Percentiles rank a stretch among this genome's conserved stretches.
Conservation (phyloP, 2,113 vertebrate genomes). For the Corydoras sp. region DNA sequence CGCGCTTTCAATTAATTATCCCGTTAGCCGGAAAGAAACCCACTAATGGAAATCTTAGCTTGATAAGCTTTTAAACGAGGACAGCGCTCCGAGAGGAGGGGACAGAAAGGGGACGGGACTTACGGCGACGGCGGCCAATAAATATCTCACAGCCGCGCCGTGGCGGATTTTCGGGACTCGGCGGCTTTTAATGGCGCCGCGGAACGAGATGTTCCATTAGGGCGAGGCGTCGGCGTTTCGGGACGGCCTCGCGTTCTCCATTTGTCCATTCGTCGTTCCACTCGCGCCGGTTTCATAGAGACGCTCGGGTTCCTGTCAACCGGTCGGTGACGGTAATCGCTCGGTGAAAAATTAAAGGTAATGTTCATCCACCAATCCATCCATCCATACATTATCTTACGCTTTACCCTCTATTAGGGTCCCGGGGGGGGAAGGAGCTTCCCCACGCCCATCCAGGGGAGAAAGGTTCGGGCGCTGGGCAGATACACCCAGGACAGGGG, state of each 20-base stretch:
- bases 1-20: conserved; percentile 42
- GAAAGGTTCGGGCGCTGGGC: too few species aligned
- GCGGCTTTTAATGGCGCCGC: conserved; percentile 26
- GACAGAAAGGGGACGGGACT: conserved; percentile 6
- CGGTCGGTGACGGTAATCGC: too few species aligned
- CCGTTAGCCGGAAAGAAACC: conserved; percentile 38
- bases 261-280: neutral
- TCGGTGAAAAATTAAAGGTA: too few species aligned
- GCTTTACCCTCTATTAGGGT: too few species aligned
- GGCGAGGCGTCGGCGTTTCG: conserved; percentile 12
- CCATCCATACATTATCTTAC: too few species aligned
- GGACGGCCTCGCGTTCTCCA: conserved; percentile 8
- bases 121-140: conserved; percentile 4
- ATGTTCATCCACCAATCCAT: too few species aligned
- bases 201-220: conserved; percentile 33
- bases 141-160: conserved; percentile 11
- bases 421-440: too few species aligned
- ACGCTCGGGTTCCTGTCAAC: too few species aligned
- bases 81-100: neutral
- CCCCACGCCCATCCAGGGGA: too few species aligned
- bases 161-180: neutral
- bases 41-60: conserved; percentile 44
- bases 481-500: too few species aligned
- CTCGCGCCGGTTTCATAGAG: conserved; percentile 4
- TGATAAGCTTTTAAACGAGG: conserved; percentile 37